Evolutionary conservation across 2,113 vertebrate genomes (phyloP), one percentile per base, ranked within the genome.

Genomic region (Forbesichthys agassizii): DNA sequence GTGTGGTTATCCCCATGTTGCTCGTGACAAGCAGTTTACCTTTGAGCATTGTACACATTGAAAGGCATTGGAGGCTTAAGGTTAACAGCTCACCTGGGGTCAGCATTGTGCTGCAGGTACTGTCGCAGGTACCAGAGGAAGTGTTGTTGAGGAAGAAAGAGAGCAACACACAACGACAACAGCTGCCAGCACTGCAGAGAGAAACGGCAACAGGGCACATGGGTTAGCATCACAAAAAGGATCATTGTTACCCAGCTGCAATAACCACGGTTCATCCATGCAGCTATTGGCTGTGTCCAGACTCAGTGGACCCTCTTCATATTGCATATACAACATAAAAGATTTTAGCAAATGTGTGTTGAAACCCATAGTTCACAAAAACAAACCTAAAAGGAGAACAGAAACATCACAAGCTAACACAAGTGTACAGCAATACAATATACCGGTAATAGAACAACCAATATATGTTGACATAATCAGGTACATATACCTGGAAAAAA

Each of bases 71-170:
- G 49, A 14, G 49, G 11, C 11, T 52, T 52, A 10, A 12, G 48
- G 49, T 52, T 18, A 20, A 48, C 5, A 1, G 12, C 64, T 78
- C 79, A 95, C 95, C 93, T 94, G 59, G 95, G 86, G 81, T 96
- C 94, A 11, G 93, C 93, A 0, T 95, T 93, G 51, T 84, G 89
- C 76, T 94, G 94, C 61, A 96, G 86, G 77, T 96, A 93, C 81
- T 94, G 93, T 67, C 91, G 94, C 71, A 95, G 72, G 77, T 96
- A 95, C 95, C 95, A 96, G 33, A 96, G 93, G 86, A 96, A 95
- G 77, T 93, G 95, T 71, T 96, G 95, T 5, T 96, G 95, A 71
- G 95, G 95, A 55, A 96, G 91, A 73, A 96, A 96, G 0, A 96
- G 88, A 73, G 95, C 94, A 69, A 94, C 93, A 48, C 94, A 96